phyloP scores from a whole-genome alignment of 2,113 vertebrate species.

The Tragelaphus scriptus region DNA sequence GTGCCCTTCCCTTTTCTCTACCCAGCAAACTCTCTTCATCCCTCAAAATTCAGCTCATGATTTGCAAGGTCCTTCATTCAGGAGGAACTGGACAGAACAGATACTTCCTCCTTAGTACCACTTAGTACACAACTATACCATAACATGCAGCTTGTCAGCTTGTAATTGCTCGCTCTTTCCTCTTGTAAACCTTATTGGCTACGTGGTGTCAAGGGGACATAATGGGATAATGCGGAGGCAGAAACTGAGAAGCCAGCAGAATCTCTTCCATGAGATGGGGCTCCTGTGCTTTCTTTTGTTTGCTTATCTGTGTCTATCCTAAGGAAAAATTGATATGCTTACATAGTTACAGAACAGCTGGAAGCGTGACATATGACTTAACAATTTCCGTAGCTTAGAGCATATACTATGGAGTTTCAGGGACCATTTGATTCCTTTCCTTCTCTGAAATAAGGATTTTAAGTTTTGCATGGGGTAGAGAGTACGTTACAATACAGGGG shows the following conservation, averaged over 20 bases:
- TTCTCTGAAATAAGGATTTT: not conserved
- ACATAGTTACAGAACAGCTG: not conserved
- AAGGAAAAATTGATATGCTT: not conserved
- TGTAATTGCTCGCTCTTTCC: not conserved
- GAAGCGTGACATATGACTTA: not conserved
- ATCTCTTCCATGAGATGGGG: not conserved
- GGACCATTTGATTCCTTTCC: conserved; percentile 8
- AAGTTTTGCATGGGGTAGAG: not conserved
- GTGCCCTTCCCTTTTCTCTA: not conserved
- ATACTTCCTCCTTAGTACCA: not conserved
- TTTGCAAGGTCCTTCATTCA: not conserved
- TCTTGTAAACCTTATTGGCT: not conserved
- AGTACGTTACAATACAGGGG: not conserved
- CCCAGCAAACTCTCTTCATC: not conserved
- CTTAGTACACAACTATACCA: not conserved
- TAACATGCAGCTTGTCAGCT: not conserved
- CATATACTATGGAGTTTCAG: not conserved
- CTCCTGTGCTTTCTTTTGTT: not conserved
- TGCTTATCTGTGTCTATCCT: not conserved
- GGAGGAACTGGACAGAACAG: not conserved
- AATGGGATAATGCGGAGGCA: not conserved
- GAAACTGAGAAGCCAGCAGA: not conserved
- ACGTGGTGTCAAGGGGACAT: not conserved
- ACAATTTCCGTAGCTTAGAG: conserved; percentile 3
- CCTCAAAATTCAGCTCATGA: not conserved